Conservation (phyloP, 2,113 vertebrate genomes). For the Casuarius casuarius region DNA sequence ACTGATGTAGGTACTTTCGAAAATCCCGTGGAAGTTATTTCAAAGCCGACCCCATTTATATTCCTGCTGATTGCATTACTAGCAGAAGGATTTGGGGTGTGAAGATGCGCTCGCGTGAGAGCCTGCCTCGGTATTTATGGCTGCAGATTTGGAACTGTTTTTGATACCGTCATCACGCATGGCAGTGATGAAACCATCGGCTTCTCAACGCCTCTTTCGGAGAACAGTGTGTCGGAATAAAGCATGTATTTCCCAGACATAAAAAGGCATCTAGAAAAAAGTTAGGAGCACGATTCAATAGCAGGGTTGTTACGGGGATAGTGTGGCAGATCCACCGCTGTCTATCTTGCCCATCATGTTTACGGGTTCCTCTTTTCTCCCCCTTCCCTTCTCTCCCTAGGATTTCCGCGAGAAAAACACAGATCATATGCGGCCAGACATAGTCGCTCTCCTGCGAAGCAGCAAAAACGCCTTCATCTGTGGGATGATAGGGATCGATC, state of each 20-base stretch:
- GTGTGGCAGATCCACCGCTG: neutral
- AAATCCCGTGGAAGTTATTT: rapidly evolving
- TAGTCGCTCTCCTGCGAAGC: slow-evolving; percentile 94
- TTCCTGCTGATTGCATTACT: neutral
- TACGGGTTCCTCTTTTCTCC: neutral
- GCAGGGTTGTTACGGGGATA: neutral
- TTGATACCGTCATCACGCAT: rapidly evolving
- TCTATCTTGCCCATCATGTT: rapidly evolving
- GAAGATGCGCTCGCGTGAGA: neutral
- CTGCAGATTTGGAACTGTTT: neutral
- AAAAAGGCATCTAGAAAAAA: neutral
- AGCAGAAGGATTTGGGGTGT: neutral
- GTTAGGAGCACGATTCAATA: neutral
- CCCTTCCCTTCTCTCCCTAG: slow-evolving; percentile 64
- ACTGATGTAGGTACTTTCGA: neutral
- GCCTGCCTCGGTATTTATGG: neutral
- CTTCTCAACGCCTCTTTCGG: neutral
- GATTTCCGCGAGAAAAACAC: slow-evolving; percentile 99
- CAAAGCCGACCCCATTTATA: neutral
- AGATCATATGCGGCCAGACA: slow-evolving; percentile 97
- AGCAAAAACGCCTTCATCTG: slow-evolving; percentile 94
- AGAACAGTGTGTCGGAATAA: neutral
- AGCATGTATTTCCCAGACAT: neutral
- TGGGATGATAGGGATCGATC: slow-evolving; percentile 93
- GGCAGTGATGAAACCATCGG: too few species aligned